phyloP scores from a whole-genome alignment of 2,113 vertebrate genomes.

The Tupaia chinensis region DNA sequence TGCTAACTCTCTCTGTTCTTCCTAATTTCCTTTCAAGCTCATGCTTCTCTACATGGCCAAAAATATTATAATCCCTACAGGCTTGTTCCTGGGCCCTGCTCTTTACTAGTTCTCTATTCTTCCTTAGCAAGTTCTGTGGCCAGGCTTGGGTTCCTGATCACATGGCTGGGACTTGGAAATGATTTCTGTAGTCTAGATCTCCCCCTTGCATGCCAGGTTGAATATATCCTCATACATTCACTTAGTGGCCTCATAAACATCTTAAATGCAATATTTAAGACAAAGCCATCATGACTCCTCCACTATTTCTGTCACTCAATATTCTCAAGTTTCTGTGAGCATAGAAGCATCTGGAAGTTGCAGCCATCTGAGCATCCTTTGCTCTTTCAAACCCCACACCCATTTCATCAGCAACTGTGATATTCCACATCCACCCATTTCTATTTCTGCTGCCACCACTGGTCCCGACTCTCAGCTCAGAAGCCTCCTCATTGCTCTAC shows the following conservation, averaged over 20 bases:
- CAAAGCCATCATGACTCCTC: neutral
- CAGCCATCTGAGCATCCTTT: neutral
- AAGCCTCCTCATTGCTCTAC: neutral
- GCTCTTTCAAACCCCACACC: neutral
- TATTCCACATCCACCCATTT: neutral
- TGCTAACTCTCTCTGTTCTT: neutral
- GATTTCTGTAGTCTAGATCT: neutral
- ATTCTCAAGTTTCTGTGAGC: neutral
- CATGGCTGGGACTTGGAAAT: neutral
- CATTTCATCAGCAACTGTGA: neutral
- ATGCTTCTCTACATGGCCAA: neutral
- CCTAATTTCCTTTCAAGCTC: neutral
- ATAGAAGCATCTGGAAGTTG: neutral
- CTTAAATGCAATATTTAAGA: neutral
- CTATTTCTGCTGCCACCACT: neutral
- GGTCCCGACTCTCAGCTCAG: neutral
- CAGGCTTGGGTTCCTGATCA: neutral
- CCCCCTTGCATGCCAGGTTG: neutral
- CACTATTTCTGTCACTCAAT: neutral
- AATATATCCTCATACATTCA: neutral
- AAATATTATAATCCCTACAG: neutral
- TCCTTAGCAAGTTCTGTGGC: neutral
- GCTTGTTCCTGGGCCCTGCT: neutral
- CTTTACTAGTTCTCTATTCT: neutral
- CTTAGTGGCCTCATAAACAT: neutral